Evolutionary conservation across 1,140 invertebrate genomes (phyloP).

Genomic region (Phthorimaea operculella): DNA sequence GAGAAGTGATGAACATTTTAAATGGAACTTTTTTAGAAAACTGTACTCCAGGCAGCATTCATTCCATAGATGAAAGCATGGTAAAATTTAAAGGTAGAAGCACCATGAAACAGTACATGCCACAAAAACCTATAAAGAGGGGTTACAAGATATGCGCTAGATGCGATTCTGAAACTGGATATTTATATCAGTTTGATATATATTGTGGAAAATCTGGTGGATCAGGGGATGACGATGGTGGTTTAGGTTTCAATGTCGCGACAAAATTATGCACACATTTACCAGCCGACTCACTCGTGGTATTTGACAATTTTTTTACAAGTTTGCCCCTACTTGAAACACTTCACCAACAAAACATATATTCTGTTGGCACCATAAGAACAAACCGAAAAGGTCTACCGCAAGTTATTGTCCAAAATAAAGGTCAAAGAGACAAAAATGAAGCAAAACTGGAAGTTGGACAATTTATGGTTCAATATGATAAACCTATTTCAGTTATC

Average conservation of each 20-base stretch:
- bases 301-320: conserved; percentile 59
- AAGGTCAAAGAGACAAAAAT: no score
- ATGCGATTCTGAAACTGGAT: conserved; percentile 4
- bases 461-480: conserved; percentile 7
- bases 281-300: no score
- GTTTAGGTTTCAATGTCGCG: no score
- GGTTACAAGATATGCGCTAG: conserved; percentile 7
- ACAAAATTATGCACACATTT: no score
- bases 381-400: conserved; percentile 18
- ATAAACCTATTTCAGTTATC: not conserved
- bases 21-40: conserved; percentile 21
- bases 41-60: conserved; percentile 6
- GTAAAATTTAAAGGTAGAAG: conserved; percentile 11
- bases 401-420: no score
- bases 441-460: not conserved
- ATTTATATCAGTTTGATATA: conserved; percentile 8
- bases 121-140: conserved; percentile 10
- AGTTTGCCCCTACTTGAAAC: conserved; percentile 29
- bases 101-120: conserved; percentile 9
- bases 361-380: conserved; percentile 47
- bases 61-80: conserved; percentile 18
- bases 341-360: conserved; percentile 37
- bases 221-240: no score
- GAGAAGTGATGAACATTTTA: conserved; percentile 12
- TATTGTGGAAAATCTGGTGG: no score